These are phyloP conservation scores for Periparus ater DNA, from an alignment of 2,797 vertebrate species.

Conservation along the genomic window DNA sequence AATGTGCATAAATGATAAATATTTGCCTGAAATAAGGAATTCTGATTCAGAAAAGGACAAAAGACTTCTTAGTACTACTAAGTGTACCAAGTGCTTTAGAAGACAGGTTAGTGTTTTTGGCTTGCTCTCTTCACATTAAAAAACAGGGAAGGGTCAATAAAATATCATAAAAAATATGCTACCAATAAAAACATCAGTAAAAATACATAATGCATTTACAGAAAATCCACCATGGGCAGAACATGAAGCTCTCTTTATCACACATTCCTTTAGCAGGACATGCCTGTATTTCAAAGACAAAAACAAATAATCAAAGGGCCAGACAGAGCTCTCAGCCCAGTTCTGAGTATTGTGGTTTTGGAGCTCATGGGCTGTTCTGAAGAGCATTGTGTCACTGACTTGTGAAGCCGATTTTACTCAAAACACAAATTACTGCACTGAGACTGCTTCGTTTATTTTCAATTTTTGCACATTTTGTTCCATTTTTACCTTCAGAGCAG, in stretches of 20 bases:
- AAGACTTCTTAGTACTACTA: background rate
- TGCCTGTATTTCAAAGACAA: background rate
- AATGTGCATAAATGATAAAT: background rate
- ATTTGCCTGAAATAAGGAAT: constrained; percentile 20
- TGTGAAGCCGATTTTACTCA: background rate
- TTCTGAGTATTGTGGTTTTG: background rate
- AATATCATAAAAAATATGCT: constrained; percentile 5
- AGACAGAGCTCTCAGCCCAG: background rate
- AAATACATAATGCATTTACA: background rate
- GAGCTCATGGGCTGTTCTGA: background rate
- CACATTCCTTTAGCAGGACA: background rate
- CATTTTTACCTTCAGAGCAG: background rate
- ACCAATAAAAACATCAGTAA: background rate
- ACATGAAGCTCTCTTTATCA: background rate
- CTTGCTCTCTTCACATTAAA: constrained; percentile 22
- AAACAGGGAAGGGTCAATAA: constrained; percentile 4
- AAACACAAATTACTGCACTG: background rate
- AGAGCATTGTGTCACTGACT: background rate
- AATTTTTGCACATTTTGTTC: background rate
- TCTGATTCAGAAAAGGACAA: constrained; percentile 45
- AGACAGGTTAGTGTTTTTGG: background rate
- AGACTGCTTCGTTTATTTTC: background rate
- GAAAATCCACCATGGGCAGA: background rate
- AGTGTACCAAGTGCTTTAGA: background rate
- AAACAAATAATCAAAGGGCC: background rate